These are phyloP conservation scores for Drosophila rhopaloa DNA, from an alignment of 1,140 invertebrate species.

Conservation along the genomic window DNA sequence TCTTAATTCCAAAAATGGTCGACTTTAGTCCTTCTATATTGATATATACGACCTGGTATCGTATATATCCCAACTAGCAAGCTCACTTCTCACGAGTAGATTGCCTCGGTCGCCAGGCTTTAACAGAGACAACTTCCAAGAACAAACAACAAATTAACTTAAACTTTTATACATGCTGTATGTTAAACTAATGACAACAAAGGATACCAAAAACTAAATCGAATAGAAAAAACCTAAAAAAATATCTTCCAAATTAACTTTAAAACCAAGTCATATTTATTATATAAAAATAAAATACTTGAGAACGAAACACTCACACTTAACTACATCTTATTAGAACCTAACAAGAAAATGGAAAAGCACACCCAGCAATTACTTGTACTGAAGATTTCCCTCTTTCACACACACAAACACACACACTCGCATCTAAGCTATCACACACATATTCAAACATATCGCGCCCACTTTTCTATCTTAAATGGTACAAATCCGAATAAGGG, in stretches of 20 bases:
- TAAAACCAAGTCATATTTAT: conserved; percentile 57
- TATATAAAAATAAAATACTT: conserved; percentile 50
- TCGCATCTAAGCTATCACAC: conserved; percentile 17
- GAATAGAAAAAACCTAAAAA: conserved; percentile 45
- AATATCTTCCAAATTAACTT: conserved; percentile 81
- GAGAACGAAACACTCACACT: conserved; percentile 48
- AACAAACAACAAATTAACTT: conserved; percentile 59
- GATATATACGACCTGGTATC: conserved; percentile 20
- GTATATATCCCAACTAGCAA: conserved; percentile 47
- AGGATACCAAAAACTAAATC: conserved; percentile 36
- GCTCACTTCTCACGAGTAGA: conserved; percentile 50
- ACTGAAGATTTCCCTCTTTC: conserved; percentile 48
- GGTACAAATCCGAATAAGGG: conserved; percentile 11
- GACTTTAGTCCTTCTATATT: conserved; percentile 37
- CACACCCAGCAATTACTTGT: conserved; percentile 53
- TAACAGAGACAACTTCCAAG: conserved; percentile 63
- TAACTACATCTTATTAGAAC: conserved; percentile 65
- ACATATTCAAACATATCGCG: conserved; percentile 65
- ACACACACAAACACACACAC: conserved; percentile 4
- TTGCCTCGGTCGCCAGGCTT: conserved; percentile 48
- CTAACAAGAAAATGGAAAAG: conserved; percentile 41
- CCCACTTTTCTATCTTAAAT: conserved; percentile 44
- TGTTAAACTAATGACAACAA: conserved; percentile 61
- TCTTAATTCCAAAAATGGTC: conserved; percentile 13
- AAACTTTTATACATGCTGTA: conserved; percentile 73